phyloP scores from a whole-genome alignment of 2,888 invertebrate genomes.

The Tupiocoris notatus region DNA sequence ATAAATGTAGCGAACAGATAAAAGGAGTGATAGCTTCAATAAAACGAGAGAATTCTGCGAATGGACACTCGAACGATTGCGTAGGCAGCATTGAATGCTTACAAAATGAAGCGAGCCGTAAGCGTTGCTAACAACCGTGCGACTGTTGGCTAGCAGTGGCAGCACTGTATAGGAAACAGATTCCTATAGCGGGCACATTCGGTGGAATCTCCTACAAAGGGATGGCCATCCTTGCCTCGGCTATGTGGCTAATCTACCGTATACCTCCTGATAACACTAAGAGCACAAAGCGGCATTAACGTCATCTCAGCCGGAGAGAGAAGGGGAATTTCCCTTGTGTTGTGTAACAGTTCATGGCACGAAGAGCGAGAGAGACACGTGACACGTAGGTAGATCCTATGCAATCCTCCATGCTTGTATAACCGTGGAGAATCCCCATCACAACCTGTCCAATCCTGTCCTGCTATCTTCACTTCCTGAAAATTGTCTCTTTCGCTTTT shows the following conservation, averaged over 20 bases:
- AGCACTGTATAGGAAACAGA: not conserved
- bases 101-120: no score
- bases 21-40: no score
- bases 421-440: not conserved
- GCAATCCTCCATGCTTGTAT: not conserved
- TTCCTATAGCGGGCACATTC: not conserved
- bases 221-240: not conserved
- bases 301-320: not conserved
- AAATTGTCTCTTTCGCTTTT: not conserved
- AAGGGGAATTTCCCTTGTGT: not conserved
- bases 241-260: slow-evolving; percentile 22
- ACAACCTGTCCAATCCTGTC: not conserved
- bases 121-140: no score
- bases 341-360: not conserved
- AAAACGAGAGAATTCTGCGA: no score
- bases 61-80: no score
- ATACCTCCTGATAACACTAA: slow-evolving; percentile 11
- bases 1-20: no score
- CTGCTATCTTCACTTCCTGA: not conserved
- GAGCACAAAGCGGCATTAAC: slow-evolving; percentile 21
- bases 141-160: no score
- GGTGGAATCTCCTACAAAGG: not conserved
- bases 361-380: not conserved
- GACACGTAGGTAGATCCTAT: not conserved
- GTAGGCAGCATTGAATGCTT: no score